Conservation (phyloP, 2,797 vertebrate species). For the Chelon auratus region DNA sequence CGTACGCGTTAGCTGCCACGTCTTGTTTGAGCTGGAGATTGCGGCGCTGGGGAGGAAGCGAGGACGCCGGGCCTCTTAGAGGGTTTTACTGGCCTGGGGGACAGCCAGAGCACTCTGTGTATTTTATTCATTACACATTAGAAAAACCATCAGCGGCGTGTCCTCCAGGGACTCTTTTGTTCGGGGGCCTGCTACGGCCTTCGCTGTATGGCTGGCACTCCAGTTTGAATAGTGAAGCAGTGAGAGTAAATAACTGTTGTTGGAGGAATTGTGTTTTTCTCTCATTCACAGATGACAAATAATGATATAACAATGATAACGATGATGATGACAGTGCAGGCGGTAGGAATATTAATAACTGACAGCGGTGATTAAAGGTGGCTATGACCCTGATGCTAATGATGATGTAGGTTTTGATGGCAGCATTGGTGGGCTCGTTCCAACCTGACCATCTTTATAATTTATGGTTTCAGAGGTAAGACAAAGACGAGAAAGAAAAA, state of each 20-base stretch:
- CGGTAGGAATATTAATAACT: constrained; percentile 35
- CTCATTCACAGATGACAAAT: constrained; percentile 31
- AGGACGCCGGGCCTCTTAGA: constrained; percentile 47
- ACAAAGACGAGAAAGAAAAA: constrained; percentile 21
- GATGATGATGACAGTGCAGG: constrained; percentile 20
- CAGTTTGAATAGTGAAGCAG: constrained; percentile 67
- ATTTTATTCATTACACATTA: constrained; percentile 79
- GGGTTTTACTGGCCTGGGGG: constrained; percentile 65
- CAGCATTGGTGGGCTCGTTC: constrained; percentile 29
- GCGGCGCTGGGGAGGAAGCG: not conserved
- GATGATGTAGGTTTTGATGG: constrained; percentile 42
- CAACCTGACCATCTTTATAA: constrained; percentile 13
- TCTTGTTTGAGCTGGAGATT: constrained; percentile 21
- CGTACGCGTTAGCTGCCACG: constrained; percentile 32
- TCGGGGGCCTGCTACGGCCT: constrained; percentile 57
- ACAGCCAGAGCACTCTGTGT: constrained; percentile 59
- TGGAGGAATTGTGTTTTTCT: constrained; percentile 35
- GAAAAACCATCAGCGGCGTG: constrained; percentile 71
- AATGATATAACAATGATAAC: constrained; percentile 42
- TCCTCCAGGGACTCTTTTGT: constrained; percentile 77
- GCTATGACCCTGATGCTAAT: constrained; percentile 43
- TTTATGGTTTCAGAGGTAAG: constrained; percentile 42
- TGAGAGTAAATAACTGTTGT: constrained; percentile 56
- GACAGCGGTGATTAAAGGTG: constrained; percentile 40
- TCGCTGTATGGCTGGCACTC: constrained; percentile 54